phyloP scores from a whole-genome alignment of 2,888 invertebrate genomes.

The Pseudococcus viburni region DNA sequence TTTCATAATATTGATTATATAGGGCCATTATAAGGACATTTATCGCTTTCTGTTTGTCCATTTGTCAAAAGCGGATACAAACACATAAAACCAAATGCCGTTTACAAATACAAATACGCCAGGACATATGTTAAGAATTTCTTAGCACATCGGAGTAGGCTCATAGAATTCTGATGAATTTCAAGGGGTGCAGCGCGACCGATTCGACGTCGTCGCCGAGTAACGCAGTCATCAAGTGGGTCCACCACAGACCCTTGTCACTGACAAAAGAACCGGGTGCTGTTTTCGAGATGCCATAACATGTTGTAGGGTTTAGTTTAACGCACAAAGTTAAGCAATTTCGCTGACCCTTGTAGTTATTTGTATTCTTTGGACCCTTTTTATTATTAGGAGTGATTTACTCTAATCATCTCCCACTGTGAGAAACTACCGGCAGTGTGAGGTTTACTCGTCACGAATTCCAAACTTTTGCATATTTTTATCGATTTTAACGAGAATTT shows the following conservation, averaged over 20 bases:
- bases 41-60: constrained; percentile 58
- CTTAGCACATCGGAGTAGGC: constrained; percentile 43
- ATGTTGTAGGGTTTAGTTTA: constrained; percentile 56
- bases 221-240: constrained; percentile 64
- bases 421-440: constrained; percentile 37
- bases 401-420: constrained; percentile 65
- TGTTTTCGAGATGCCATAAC: constrained; percentile 64
- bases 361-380: constrained; percentile 61
- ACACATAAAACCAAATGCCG: constrained; percentile 57
- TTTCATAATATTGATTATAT: constrained; percentile 29
- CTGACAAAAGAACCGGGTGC: constrained; percentile 64
- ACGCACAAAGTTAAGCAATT: constrained; percentile 64
- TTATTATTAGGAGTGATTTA: constrained; percentile 65
- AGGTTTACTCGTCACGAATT: too few species aligned
- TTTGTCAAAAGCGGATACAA: constrained; percentile 51
- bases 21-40: constrained; percentile 41
- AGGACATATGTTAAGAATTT: constrained; percentile 64
- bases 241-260: constrained; percentile 66
- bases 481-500: neutral
- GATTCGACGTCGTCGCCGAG: neutral
- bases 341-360: constrained; percentile 65
- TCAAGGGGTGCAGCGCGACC: constrained; percentile 32
- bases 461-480: neutral
- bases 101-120: constrained; percentile 32
- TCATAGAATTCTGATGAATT: constrained; percentile 59